Evolutionary conservation across 1,140 invertebrate species (phyloP).

Genomic region (Atopsyche davidsoni): DNA sequence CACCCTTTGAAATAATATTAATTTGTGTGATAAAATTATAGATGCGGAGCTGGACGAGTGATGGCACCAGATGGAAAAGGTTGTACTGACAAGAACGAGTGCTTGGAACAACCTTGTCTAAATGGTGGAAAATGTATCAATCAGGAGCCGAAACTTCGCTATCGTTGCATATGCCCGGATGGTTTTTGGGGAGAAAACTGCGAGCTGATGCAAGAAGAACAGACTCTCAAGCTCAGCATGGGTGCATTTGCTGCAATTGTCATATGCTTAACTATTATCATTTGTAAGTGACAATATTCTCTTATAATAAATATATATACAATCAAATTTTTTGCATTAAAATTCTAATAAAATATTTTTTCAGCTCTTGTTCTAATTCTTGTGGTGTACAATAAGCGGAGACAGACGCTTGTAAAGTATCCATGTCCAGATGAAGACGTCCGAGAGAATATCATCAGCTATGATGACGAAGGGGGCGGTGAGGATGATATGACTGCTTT

Average conservation of each 20-base stretch:
- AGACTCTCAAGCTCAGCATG: constrained; percentile 55
- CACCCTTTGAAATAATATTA: not conserved
- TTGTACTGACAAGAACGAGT: constrained; percentile 58
- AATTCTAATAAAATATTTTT: constrained; percentile 26
- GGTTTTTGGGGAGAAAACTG: constrained; percentile 62
- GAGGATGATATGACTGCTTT: constrained; percentile 65
- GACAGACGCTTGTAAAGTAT: constrained; percentile 45
- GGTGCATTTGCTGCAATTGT: constrained; percentile 57
- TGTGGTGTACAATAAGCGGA: constrained; percentile 22
- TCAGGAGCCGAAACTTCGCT: constrained; percentile 48
- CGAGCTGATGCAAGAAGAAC: constrained; percentile 55
- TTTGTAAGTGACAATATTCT: constrained; percentile 45
- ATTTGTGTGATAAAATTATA: constrained; percentile 29
- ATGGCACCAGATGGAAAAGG: constrained; percentile 53
- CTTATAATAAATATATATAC: not conserved
- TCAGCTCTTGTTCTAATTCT: constrained; percentile 26
- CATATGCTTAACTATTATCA: constrained; percentile 56
- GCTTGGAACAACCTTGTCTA: constrained; percentile 54
- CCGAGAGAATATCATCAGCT: constrained; percentile 63
- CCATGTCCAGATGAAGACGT: constrained; percentile 62
- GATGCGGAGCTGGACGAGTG: constrained; percentile 54
- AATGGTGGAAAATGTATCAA: constrained; percentile 56
- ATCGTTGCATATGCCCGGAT: constrained; percentile 52
- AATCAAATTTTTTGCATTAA: not conserved
- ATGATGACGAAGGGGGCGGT: constrained; percentile 60